Evolutionary conservation across 1,140 invertebrate species (phyloP).

Genomic region (Drosophila bipectinata): DNA sequence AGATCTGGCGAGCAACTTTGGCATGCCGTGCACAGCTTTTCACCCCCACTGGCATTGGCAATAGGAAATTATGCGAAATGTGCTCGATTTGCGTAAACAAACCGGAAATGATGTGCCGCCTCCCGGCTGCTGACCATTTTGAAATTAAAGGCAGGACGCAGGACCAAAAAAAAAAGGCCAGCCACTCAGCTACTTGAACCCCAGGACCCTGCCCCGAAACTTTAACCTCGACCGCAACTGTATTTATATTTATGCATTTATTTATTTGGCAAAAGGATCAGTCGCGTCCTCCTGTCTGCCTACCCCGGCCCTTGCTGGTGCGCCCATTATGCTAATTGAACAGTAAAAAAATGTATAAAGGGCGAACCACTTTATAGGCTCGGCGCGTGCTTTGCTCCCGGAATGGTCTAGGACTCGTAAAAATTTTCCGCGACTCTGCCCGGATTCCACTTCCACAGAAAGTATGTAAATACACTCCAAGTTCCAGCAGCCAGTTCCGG

Average conservation of each 20-base stretch:
- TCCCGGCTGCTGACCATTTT: constrained; percentile 74
- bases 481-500: constrained; percentile 6
- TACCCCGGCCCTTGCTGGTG: constrained; percentile 39
- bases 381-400: constrained; percentile 62
- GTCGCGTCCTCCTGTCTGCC: constrained; percentile 47
- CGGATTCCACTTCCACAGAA: constrained; percentile 24
- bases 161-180: constrained; percentile 18
- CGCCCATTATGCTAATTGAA: constrained; percentile 83
- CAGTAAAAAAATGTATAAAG: constrained; percentile 60
- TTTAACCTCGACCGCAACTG: constrained; percentile 39
- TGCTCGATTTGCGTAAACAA: constrained; percentile 82
- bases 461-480: constrained; percentile 65
- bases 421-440: constrained; percentile 55
- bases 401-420: constrained; percentile 63
- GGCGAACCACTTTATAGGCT: constrained; percentile 68
- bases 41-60: constrained; percentile 46
- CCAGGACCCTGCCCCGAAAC: constrained; percentile 1
- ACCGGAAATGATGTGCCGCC: constrained; percentile 79
- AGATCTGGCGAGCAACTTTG: constrained; percentile 46
- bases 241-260: constrained; percentile 80
- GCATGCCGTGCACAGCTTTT: constrained; percentile 62
- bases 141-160: constrained; percentile 43
- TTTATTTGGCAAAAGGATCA: constrained; percentile 83
- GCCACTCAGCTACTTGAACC: constrained; percentile 19
- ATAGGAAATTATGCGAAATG: constrained; percentile 84